Percentiles rank a stretch among this genome's conserved stretches.
Conservation (phyloP, 1,140 invertebrate genomes). For the Galleria mellonella region DNA sequence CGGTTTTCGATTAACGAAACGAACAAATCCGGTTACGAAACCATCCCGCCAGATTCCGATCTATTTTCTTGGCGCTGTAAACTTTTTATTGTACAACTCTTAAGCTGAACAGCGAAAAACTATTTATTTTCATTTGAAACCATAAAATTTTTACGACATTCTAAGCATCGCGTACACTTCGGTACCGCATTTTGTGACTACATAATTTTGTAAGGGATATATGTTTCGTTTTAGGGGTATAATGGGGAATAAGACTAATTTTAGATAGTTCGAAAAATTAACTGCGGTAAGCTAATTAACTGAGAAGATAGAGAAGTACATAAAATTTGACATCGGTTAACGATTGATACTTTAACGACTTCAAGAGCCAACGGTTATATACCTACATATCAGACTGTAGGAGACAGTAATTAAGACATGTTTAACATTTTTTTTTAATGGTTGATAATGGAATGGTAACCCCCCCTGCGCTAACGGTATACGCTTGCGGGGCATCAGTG, state of each 20-base stretch:
- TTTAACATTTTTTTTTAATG: too few species aligned
- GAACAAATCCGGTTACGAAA: too few species aligned
- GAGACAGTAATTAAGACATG: too few species aligned
- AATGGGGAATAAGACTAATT: too few species aligned
- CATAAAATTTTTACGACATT: conserved; percentile 50
- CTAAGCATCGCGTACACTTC: conserved; percentile 30
- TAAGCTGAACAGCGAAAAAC: conserved; percentile 43
- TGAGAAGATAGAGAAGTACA: conserved; percentile 12
- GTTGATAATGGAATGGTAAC: too few species aligned
- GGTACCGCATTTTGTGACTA: conserved; percentile 15
- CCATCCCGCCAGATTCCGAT: background rate
- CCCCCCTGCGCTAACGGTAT: too few species aligned
- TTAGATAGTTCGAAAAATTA: conserved; percentile 11
- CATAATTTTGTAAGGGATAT: conserved; percentile 13
- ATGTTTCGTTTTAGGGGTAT: conserved; percentile 36
- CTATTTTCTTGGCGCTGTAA: conserved; percentile 48
- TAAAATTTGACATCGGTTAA: conserved; percentile 18
- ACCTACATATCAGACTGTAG: too few species aligned
- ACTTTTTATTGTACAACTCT: conserved; percentile 48
- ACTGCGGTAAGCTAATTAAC: conserved; percentile 37
- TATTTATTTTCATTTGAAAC: conserved; percentile 54
- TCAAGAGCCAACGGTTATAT: too few species aligned
- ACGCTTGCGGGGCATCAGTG: too few species aligned
- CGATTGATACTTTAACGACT: too few species aligned
- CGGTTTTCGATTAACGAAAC: too few species aligned